These are phyloP conservation scores for Magallana gigas DNA, from an alignment of 1,140 invertebrate genomes.

Conservation along the genomic window DNA sequence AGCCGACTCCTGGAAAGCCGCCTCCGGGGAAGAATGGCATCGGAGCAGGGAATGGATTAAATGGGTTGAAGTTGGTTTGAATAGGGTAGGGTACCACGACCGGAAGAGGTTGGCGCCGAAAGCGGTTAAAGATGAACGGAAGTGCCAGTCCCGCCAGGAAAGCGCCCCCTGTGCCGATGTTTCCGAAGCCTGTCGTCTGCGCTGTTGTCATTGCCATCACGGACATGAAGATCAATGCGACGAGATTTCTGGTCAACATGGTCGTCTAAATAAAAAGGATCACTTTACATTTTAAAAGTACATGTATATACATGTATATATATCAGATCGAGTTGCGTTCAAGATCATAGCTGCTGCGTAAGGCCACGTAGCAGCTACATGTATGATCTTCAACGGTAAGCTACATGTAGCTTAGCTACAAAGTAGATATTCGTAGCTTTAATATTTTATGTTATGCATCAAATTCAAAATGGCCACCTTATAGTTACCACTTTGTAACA, in stretches of 20 bases:
- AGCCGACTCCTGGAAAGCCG: no score
- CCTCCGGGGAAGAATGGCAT: neutral
- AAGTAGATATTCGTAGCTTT: no score
- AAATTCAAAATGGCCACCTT: no score
- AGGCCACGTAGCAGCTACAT: no score
- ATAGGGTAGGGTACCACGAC: conserved; percentile 3
- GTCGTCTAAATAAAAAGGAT: neutral
- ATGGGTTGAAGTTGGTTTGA: neutral
- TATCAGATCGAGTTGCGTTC: no score
- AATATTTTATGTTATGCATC: no score
- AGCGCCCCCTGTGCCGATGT: conserved; percentile 21
- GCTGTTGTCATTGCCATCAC: neutral
- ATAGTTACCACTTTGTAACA: no score
- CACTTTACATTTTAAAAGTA: no score
- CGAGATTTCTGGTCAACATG: neutral
- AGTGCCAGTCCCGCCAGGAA: conserved; percentile 17
- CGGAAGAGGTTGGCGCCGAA: neutral
- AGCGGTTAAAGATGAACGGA: conserved; percentile 19
- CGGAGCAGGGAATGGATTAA: neutral
- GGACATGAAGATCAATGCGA: neutral
- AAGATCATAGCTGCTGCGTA: no score
- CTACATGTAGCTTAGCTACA: no score
- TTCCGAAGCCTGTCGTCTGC: neutral
- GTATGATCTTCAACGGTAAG: no score
- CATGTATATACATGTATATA: no score